These are phyloP conservation scores for Steinernema hermaphroditum DNA, from an alignment of 2,888 invertebrate genomes.

Conservation along the genomic window DNA sequence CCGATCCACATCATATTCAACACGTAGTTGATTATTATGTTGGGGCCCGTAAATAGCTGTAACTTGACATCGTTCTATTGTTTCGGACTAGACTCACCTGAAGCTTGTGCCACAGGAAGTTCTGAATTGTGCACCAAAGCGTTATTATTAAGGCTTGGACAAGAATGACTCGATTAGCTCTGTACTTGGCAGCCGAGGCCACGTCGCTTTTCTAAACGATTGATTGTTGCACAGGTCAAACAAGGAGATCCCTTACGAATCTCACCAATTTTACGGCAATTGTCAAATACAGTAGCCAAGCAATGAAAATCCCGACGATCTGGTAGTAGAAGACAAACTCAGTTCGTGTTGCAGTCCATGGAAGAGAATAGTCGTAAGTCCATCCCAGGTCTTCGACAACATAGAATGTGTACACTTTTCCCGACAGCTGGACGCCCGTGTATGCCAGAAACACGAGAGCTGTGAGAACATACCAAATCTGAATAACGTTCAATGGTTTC, in stretches of 20 bases:
- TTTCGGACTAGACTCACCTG: too few species aligned
- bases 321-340: not conserved
- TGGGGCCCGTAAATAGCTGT: not conserved
- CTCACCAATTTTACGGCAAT: not conserved
- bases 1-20: not conserved
- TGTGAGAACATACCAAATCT: not conserved
- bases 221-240: too few species aligned
- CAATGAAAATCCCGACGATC: not conserved
- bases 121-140: not conserved
- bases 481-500: not conserved
- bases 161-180: not conserved
- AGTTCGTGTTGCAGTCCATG: not conserved
- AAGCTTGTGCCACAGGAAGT: slow-evolving; percentile 10
- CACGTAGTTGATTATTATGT: not conserved
- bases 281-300: not conserved
- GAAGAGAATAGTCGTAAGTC: not conserved
- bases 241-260: not conserved
- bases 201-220: not conserved
- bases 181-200: not conserved
- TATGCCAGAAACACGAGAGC: not conserved
- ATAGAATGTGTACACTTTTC: not conserved
- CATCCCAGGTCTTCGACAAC: not conserved
- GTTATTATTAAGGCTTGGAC: not conserved
- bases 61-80: too few species aligned
- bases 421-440: not conserved